A percentile compares a stretch with the other conserved stretches of the same genome.
These are phyloP conservation scores for Carettochelys insculpta DNA, from an alignment of 2,113 vertebrate species.

Conservation along the genomic window DNA sequence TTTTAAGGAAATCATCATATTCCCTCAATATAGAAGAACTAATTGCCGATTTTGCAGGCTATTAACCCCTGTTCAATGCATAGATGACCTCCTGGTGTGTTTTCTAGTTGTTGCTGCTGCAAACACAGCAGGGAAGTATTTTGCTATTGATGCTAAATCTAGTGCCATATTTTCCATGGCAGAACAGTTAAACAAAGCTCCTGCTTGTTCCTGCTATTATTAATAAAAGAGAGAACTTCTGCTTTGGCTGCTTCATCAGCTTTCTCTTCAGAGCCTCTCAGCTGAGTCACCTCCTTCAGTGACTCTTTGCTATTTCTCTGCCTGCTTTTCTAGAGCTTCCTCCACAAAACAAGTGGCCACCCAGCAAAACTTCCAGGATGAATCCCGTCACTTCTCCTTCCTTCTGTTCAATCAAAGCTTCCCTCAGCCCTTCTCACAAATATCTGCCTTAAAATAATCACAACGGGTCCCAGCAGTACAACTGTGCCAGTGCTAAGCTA, in stretches of 20 bases:
- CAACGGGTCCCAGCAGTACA: not conserved
- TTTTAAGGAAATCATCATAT: not conserved
- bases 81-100: not conserved
- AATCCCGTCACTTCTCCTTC: not conserved
- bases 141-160: not conserved
- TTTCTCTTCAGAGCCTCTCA: not conserved
- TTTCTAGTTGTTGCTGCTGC: conserved; percentile 28
- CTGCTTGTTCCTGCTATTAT: not conserved
- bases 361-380: not conserved
- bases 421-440: not conserved
- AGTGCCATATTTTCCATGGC: not conserved
- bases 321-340: not conserved
- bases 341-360: not conserved
- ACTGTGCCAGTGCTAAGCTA: not conserved
- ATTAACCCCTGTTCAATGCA: not conserved
- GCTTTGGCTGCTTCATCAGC: not conserved
- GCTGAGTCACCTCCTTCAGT: not conserved
- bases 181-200: conserved; percentile 11
- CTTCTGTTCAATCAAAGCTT: not conserved
- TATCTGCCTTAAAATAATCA: not conserved
- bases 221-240: not conserved
- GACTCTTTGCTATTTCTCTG: not conserved
- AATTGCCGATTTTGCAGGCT: conserved; percentile 27
- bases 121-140: conserved; percentile 9
- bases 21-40: conserved; percentile 1